Base-by-base conservation (phyloP, 2,113 vertebrate species). In the Oncorhynchus masou region DNA sequence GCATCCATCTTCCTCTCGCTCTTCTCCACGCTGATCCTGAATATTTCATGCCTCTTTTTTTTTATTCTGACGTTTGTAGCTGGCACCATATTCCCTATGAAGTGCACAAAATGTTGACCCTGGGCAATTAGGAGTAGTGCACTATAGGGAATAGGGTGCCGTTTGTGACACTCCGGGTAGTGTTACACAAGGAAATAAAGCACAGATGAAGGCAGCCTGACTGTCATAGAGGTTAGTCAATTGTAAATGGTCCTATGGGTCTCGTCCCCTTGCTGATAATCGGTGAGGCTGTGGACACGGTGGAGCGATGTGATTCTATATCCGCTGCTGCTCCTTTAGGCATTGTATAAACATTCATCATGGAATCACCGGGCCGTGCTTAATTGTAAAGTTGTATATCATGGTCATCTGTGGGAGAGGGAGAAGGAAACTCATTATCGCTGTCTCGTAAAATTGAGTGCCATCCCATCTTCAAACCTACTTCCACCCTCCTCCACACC, bases 51-150 rank as follows among this genome's bases (percentile, higher is more conserved):
- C 94, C 86, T 92, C 93, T 93, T 93, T 96, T 93, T 93, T 96
- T 97, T 96, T 96, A 96, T 94, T 96, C 94, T 95, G 96, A 97
- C 95, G 94, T 97, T 97, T 97, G 96, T 96, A 92, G 96, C 96
- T 95, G 51, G 51, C 4, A 19, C 49, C 49, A 0, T 5, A 16
- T 16, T 51, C 49, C 49, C 15, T 16, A 16, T 5, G 16, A 51
- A 51, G 49, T 51, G 15, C 49, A 15, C 15, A 12, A 12, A 51
- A 51, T 51, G 11, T 51, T 13, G 49, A 4, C 16, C n/a, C 51
- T 2, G 51, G 51, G 51, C 51, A 5, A 15, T 19, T 54, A 19
- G 13, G 51, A 54, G 51, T 15, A 54, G 15, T 15, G 51, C 51
- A 19, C 16, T 54, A 54, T 4, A 5, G 16, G 51, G 51, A 45